Evolutionary conservation across 2,888 invertebrate genomes (phyloP), one percentile per base, ranked within the genome.

Genomic region (Synanthedon tipuliformis): DNA sequence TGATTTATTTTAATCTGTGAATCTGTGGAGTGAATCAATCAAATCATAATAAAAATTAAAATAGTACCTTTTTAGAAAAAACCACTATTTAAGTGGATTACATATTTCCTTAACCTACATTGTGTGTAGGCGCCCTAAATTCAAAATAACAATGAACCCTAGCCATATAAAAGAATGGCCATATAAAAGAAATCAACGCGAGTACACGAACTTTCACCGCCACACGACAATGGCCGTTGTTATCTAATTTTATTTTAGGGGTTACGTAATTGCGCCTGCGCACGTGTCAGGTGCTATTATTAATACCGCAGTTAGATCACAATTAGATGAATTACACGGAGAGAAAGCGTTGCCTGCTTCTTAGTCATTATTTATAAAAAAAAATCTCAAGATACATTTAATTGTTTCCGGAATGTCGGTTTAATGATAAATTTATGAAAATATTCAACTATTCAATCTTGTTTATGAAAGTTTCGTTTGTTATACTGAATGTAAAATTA

Each of bases 201-300:
- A 61, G 57, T 59, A 61, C 59, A 61, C 62, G 58, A 66, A 75
- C 76, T 76, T 76, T 77, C 76, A 71, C 75, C 68, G 57, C 13
- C 59, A 54, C 52, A 55, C 55, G 59, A 68, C 66, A 69, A 69
- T 68, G 52, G 50, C 40, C 50, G 68, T 78, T 78, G 68, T 78
- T 79, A 75, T 73, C 75, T 79, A 78, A 79, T 74, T 63, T 63
- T 61, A 62, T 66, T 66, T 64, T 63, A 61, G 61, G 56, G 54
- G 65, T 78, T 78, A 70, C 77, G 62, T 75, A 68, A 75, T 50
- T 59, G 57, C 54, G 55, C 54, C 57, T 59, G 56, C 59, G 65
- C 62, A 63, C 66, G 61, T 64, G 62, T 58, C 60, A 56, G 50
- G 50, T 50, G 18, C 40, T 57, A 61, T 58, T 54, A 59, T 58